Conservation (phyloP, 2,113 vertebrate genomes). For the Marmota monax region DNA sequence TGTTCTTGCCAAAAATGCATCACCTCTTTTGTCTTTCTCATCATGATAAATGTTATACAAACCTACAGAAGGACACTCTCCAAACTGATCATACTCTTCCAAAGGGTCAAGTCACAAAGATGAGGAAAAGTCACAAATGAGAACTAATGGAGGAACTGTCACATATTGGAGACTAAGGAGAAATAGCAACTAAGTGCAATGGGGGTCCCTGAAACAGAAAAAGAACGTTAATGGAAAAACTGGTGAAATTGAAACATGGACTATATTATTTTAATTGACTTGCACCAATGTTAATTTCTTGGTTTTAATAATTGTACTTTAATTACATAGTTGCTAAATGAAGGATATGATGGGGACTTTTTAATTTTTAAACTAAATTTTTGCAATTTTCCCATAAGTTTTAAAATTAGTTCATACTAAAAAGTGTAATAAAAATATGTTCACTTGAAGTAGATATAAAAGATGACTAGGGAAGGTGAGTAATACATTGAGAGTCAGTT, state of each 20-base stretch:
- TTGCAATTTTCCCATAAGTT: slow-evolving; percentile 9
- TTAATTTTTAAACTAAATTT: background rate
- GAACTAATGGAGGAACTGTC: background rate
- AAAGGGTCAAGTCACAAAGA: background rate
- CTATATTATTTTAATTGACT: slow-evolving; percentile 16
- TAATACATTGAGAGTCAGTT: background rate
- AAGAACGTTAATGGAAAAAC: slow-evolving; percentile 44
- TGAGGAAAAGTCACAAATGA: background rate
- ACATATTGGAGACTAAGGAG: background rate
- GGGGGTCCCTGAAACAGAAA: background rate
- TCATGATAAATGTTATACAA: background rate
- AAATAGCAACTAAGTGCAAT: slow-evolving; percentile 2
- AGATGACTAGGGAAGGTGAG: background rate
- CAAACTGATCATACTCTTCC: background rate
- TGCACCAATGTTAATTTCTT: slow-evolving; percentile 44
- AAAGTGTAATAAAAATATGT: slow-evolving; percentile 13
- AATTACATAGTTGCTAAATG: slow-evolving; percentile 26
- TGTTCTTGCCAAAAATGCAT: background rate
- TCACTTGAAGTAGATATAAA: background rate
- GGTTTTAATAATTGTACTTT: background rate
- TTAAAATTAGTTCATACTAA: slow-evolving; percentile 18
- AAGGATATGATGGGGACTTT: background rate
- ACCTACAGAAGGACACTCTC: background rate
- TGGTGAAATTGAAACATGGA: background rate
- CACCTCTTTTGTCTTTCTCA: background rate